Base-by-base conservation (phyloP, 2,888 invertebrate genomes). In the Rhaphigaster nebulosa region DNA sequence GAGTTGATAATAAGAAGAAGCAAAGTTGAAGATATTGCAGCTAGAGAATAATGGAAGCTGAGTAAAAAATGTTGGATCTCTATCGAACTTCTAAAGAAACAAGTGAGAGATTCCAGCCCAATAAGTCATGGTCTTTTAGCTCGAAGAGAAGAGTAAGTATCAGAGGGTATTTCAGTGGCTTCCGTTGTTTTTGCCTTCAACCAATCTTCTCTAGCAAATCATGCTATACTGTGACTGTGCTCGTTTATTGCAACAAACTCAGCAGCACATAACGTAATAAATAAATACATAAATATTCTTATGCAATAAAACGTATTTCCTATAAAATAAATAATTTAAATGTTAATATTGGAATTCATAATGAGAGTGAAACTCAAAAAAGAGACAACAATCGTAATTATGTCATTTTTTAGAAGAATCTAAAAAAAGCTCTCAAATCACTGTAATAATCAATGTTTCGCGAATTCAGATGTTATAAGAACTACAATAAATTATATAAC, bases 111-210 rank as follows among this genome's bases (percentile, higher is more conserved):
- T 29, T 65, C 65, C 65, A 15, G 65, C 15, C 0, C 29, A 65
- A 65, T 65, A 65, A 29, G 65, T 65, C 65, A 65, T 65, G 65
- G 65, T 65, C 29, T 65, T 65, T 15, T 29, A 65, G 65, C 65
- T 29, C 2, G 12, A 2, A 4, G 29, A 15, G 15, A 29, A 29
- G 15, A 29, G 23, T 2, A 15, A 29, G 65, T 65, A 29, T 65
- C 29, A 8, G 54, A 8, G 54, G 8, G 54, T 54, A 5, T 54
- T 18, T 54, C 60, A 29, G 15, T 65, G 65, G 1, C 65, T 13
- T 29, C 65, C 29, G 3, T 29, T n/a, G n/a, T 65, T 65, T 65
- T 65, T 65, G 65, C 29, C 15, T 15, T 15, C 15, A 29, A 15
- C 29, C 29, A 15, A 65, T 65, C 65, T 65, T 65, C 65, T 65